Base-by-base conservation (phyloP, 2,888 invertebrate species). In the Biston stratarius region DNA sequence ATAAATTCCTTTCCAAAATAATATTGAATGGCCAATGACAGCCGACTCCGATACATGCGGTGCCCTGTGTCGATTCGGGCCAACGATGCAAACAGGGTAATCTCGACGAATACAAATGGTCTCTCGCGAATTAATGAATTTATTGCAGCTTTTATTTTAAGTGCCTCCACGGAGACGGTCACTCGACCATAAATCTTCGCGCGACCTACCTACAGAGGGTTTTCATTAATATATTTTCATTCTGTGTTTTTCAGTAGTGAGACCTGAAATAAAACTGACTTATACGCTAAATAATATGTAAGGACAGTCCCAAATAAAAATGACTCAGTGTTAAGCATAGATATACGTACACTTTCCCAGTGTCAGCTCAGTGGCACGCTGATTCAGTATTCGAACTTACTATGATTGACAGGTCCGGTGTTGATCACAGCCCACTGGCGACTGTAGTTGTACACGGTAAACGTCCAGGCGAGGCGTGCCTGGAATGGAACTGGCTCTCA, bases 101-200 rank as follows among this genome's bases (percentile, higher is more conserved):
- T 72, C 65, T 71, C 62, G 69, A 73, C 70, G 79, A 80, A 82
- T 79, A 83, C 77, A 82, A 84, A 84, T 83, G 82, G 81, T 76
- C 74, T 77, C 74, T 73, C 62, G 75, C 66, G 82, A 82, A 85
- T 84, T 85, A 85, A 85, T 84, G 82, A 83, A 84, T 84, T 84
- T 84, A 84, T 81, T 74, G 80, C 78, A 73, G 81, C 82, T 83
- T 82, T 84, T 83, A 84, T 82, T 83, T 83, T 75, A 80, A 82
- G 83, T 79, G 80, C 73, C 74, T 59, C 61, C 15, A 55, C 71
- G 14, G 69, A 75, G 70, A 71, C 78, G 77, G 79, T 75, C 83
- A 78, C 72, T 77, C 14, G 69, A 69, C 75, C 24, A 83, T 83
- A 77, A 82, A 83, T 83, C 83, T 83, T 75, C 42, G 53, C 57